Evolutionary conservation across 2,888 invertebrate species (phyloP), one percentile per base, ranked within the genome.

Genomic region (Hemithea aestivaria): DNA sequence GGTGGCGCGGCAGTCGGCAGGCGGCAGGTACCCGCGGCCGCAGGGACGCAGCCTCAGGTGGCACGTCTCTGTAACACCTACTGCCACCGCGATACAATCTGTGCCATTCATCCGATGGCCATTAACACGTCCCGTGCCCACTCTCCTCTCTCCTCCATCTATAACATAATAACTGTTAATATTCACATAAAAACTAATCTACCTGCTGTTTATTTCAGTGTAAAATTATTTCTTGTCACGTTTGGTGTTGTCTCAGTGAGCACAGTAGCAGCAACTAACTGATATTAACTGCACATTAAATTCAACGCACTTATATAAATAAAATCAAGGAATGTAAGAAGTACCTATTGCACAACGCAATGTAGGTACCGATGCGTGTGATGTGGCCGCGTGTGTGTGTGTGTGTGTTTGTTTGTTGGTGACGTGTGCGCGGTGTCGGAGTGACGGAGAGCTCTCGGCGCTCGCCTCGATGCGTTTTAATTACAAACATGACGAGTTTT

Each of bases 381-480:
- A 16, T 16, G 25, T 6, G 12, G 40, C 16, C 31, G 43, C 36
- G 44, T 28, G 45, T 44, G 26, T 30, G 39, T 11, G 60, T 50
- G 43, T 53, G 61, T 54, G 48, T 52, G 54, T 58, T 51, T 51
- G 57, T 53, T 45, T 48, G 50, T 44, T 26, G 20, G 32, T 10
- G 11, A 34, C 43, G 53, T 36, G 48, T 34, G 43, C 45, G 60
- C 55, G 56, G 56, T 50, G n/a, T n/a, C n/a, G n/a, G n/a, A n/a
- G n/a, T n/a, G n/a, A n/a, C n/a, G 50, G 51, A 65, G 69, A 54
- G 59, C 42, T 26, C 44, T 31, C 33, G 40, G n/a, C 45, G 36
- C 37, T 52, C 63, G 66, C 64, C 48, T 58, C 58, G 56, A 43
- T 53, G 63, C 57, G 48, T 63, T 67, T 66, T 66, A 67, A 70